A percentile compares a stretch with the other conserved stretches of the same genome.
phyloP scores from a whole-genome alignment of 2,888 invertebrate genomes.

The Ephialtes manifestator region DNA sequence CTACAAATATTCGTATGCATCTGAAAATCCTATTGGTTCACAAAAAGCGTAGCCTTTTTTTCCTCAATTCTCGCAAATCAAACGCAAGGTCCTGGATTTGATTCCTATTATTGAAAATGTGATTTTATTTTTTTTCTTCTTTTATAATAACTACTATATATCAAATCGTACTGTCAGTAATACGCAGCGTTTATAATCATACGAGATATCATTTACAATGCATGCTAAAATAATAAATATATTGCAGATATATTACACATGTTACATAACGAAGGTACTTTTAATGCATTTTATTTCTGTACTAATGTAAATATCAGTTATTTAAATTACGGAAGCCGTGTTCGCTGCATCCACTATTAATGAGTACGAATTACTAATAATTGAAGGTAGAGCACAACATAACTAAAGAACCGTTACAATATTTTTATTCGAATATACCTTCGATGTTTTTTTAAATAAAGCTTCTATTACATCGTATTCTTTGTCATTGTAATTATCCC shows the following conservation, averaged over 20 bases:
- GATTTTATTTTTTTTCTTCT: conserved; percentile 41
- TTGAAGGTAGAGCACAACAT: conserved; percentile 25
- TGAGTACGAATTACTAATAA: conserved; percentile 4
- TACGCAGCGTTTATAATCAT: conserved; percentile 47
- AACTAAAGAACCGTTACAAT: conserved; percentile 9
- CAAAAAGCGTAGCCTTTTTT: conserved; percentile 19
- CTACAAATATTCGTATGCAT: background rate
- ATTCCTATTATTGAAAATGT: conserved; percentile 57
- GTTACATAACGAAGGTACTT: conserved; percentile 46
- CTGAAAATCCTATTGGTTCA: conserved; percentile 29
- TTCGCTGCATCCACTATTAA: conserved; percentile 20
- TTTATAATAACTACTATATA: conserved; percentile 20
- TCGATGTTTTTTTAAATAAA: conserved; percentile 55
- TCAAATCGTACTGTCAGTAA: conserved; percentile 21
- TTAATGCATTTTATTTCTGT: conserved; percentile 58
- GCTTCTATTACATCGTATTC: conserved; percentile 49
- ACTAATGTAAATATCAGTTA: conserved; percentile 68
- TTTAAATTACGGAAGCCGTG: conserved; percentile 23
- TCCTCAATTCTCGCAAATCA: conserved; percentile 37
- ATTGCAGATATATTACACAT: conserved; percentile 43
- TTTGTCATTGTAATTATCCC: background rate
- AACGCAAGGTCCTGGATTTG: conserved; percentile 24
- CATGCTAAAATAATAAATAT: conserved; percentile 59
- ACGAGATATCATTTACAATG: conserved; percentile 40
- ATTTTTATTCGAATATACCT: conserved; percentile 23